These are phyloP conservation scores for Elephantulus edwardii DNA, from an alignment of 2,113 vertebrate species.

Conservation along the genomic window DNA sequence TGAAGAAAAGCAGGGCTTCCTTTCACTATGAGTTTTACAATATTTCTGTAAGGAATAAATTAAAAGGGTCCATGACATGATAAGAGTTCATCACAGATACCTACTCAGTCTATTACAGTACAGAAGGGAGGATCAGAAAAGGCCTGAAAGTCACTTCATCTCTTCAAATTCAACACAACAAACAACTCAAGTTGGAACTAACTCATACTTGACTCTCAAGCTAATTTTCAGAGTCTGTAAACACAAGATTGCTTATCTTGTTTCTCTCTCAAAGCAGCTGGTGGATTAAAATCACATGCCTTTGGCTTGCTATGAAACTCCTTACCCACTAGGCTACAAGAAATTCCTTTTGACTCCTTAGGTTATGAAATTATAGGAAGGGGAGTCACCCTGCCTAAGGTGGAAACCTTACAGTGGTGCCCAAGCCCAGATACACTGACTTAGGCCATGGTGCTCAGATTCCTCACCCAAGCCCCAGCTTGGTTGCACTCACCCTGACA, in stretches of 20 bases:
- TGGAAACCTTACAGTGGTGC: background rate
- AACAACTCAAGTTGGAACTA: too few relatives aligned
- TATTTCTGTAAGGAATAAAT: background rate
- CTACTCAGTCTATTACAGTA: background rate
- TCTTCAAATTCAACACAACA: too few relatives aligned
- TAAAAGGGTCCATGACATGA: background rate
- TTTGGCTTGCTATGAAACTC: too few relatives aligned
- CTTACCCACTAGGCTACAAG: too few relatives aligned
- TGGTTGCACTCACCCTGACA: background rate
- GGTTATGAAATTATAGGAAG: background rate
- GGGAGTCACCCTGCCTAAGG: background rate
- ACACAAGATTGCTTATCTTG: too few relatives aligned
- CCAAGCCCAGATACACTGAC: background rate
- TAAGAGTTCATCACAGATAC: background rate
- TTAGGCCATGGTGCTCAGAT: background rate
- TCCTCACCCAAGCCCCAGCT: background rate
- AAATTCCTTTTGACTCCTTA: background rate
- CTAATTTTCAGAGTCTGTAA: too few relatives aligned
- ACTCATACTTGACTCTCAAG: too few relatives aligned
- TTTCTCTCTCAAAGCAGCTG: too few relatives aligned
- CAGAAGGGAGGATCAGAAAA: background rate
- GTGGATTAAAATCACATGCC: too few relatives aligned
- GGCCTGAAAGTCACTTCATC: background rate
- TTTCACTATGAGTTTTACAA: background rate
- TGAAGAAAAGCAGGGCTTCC: background rate